Evolutionary conservation across 2,888 invertebrate genomes (phyloP), one percentile per base, ranked within the genome.

Genomic region (Dinocampus coccinellae): DNA sequence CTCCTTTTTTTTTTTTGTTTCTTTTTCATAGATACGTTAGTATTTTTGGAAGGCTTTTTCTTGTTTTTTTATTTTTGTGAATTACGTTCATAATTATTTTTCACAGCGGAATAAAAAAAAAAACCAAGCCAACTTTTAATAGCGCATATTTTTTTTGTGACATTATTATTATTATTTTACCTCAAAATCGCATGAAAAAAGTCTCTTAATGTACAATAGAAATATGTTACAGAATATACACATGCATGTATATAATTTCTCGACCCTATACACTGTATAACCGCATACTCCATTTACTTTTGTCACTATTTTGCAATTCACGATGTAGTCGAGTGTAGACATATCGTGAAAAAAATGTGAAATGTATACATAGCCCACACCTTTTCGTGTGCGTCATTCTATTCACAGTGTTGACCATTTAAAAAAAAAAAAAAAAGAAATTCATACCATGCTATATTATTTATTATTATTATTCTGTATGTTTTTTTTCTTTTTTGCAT

Each of bases 261-360:
- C 29, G 62, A 4, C 16, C 42, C 47, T 16, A 16, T n/a, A 4
- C 29, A 4, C 29, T 29, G 3, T 29, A n/a, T n/a, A n/a, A 36
- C 36, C 33, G 7, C n/a, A n/a, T 39, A 47, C 16, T 7, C 29
- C 29, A 29, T 29, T 16, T 47, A 34, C 60, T 36, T 47, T 36
- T 36, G 52, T 57, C 20, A 58, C 65, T 80, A 79, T 80, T n/a
- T 80, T 80, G 70, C 76, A 60, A 67, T 73, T 34, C 73, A 58
- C 65, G 76, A 47, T 20, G 76, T 75, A 71, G 75, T 62, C 74
- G 65, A 34, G 13, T 64, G 60, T 70, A 78, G 73, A 77, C 71
- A 80, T 79, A 79, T 78, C 78, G 74, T 79, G 75, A n/a, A n/a
- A 80, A 79, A 78, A 78, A 80, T 78, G 76, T 79, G 75, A 75